Conservation (phyloP, 2,797 vertebrate species). For the Phataginus tricuspis region DNA sequence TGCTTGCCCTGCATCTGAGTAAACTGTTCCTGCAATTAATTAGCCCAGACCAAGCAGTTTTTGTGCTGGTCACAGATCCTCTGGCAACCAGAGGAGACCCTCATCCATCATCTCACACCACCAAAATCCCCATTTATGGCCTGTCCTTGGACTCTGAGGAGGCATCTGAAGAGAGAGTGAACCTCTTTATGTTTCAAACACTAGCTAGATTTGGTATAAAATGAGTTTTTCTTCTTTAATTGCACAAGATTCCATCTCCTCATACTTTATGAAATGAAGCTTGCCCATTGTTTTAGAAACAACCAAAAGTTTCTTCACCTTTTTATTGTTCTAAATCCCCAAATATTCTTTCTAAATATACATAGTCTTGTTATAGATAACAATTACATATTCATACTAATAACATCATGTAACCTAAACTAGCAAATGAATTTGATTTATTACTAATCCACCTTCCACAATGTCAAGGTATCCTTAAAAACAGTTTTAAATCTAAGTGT, state of each 20-base stretch:
- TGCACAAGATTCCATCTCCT: not conserved
- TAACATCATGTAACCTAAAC: slow-evolving; percentile 31
- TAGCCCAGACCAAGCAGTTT: slow-evolving; percentile 82
- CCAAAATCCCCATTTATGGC: slow-evolving; percentile 56
- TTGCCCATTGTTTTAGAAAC: slow-evolving; percentile 17
- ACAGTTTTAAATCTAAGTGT: slow-evolving; percentile 20
- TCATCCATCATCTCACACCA: slow-evolving; percentile 79
- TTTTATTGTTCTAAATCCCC: not conserved
- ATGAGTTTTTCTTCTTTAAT: slow-evolving; percentile 18
- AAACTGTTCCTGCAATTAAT: slow-evolving; percentile 83
- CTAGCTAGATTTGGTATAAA: not conserved
- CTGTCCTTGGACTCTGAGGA: slow-evolving; percentile 42
- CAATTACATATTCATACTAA: slow-evolving; percentile 47
- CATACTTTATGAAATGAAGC: not conserved
- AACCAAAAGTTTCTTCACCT: slow-evolving; percentile 14
- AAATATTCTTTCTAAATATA: not conserved
- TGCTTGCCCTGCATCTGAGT: slow-evolving; percentile 83
- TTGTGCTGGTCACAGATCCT: slow-evolving; percentile 82
- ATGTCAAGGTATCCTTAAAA: slow-evolving; percentile 35
- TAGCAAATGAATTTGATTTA: slow-evolving; percentile 45
- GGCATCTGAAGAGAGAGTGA: slow-evolving; percentile 13
- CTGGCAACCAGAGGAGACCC: slow-evolving; percentile 73
- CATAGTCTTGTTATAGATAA: not conserved
- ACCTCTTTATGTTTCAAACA: slow-evolving; percentile 44
- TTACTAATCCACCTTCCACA: slow-evolving; percentile 18